Base-by-base conservation (phyloP, 2,113 vertebrate genomes). In the Paratilapia polleni region DNA sequence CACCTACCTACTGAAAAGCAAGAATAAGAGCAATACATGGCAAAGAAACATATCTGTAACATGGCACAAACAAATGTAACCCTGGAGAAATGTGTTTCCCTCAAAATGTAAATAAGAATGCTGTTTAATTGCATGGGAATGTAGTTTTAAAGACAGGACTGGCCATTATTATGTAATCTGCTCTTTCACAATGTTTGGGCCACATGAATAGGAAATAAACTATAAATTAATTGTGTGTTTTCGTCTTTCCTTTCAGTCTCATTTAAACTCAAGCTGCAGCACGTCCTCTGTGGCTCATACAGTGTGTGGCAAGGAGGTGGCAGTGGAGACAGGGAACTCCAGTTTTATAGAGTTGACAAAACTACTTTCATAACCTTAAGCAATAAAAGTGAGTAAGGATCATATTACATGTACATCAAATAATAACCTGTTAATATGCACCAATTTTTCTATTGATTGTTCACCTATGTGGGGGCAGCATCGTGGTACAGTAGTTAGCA, bases 211-310 rank as follows among this genome's bases (percentile, higher is more conserved):
- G 15, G 11, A 73, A 54, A 54, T 73, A n/a, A 34, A 54, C 49
- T 54, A 34, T 54, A 73, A 54, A 52, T 54, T 6, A 1, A 54
- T 34, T 73, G 47, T 54, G 19, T 34, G 11, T 54, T 54, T 73
- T 73, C 26, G 13, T 73, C 43, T 54, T 6, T 73, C 47, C 47
- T 31, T 52, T 52, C 31, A 10, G 20, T 73, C 17, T 73, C 20
- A 14, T 73, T 73, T 73, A 73, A 73, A 54, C 26, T 54, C 68
- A 73, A 73, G 47, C 26, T 73, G 26, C 68, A n/a, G 47, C 47
- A 73, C 34, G 47, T 31, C 47, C 47, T 54, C 68, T 73, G 20
- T 22, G 47, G 54, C 47, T 73, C 47, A 73, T 52, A 54, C 26
- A 28, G 26, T 54, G 26, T 49, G 24, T 6, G 0, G 68, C 17